Base-by-base conservation (phyloP, 1,140 invertebrate species). In the Trachymyrmex cornetzi region DNA sequence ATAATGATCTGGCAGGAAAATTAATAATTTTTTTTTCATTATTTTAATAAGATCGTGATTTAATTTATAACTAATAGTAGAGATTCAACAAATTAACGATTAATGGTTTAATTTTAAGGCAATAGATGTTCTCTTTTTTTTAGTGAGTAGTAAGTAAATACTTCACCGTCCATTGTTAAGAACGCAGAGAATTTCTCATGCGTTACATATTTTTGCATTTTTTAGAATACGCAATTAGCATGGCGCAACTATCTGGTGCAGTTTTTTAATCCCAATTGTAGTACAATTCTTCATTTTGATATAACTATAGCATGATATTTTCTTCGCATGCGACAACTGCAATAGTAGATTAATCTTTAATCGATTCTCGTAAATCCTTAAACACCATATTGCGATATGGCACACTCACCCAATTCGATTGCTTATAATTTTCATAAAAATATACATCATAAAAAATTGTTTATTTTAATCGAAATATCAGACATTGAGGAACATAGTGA, bases 11-110 rank as follows among this genome's bases (percentile, higher is more conserved):
- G 22, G 27, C 69, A 22, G 34, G 67, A 71, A 81, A 44, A 72
- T 86, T 55, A 30, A 77, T 30, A 44, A 55, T 50, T 84, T 84
- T 30, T 5, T 53, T 30, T n/a, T 88, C 38, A 22, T 74, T 88
- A 69, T 80, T 75, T 88, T 22, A 38, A 71, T 69, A 81, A 55
- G 38, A 66, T 22, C 19, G 24, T n/a, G 22, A 66, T 81, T 63
- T 89, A 89, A 89, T 14, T 71, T 59, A 77, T 57, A 12, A 74
- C 9, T 84, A 63, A 12, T 74, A 74, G 24, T 50, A 74, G 57
- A 74, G 57, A 74, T 61, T 7, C 27, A 63, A 24, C 38, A 63
- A 84, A 61, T 61, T 84, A 66, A 48, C 4, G 14, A 77, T 34
- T 34, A 34, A 34, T 77, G 22, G 2, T 77, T 75, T 44, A 77